These are phyloP conservation scores for Xestia c-nigrum DNA, from an alignment of 2,888 invertebrate species.

Conservation along the genomic window DNA sequence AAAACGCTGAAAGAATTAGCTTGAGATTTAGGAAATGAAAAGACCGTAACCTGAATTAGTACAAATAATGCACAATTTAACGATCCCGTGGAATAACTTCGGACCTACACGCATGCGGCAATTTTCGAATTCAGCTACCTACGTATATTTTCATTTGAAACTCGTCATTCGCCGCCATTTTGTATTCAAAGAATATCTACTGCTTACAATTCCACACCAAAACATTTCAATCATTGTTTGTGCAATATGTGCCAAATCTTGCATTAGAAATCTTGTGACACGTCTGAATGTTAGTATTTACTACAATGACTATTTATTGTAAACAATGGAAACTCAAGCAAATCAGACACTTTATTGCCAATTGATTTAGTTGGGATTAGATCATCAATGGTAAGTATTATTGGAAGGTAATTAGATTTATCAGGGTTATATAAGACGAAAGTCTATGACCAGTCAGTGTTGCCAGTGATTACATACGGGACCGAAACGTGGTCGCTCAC, in stretches of 20 bases:
- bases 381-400: constrained; percentile 12
- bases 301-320: constrained; percentile 46
- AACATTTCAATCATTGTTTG: constrained; percentile 26
- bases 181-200: neutral
- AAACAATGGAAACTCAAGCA: constrained; percentile 32
- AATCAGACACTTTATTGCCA: constrained; percentile 35
- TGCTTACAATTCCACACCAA: neutral
- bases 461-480: too few relatives aligned
- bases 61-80: neutral
- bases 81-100: neutral
- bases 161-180: constrained; percentile 4
- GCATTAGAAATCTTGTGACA: constrained; percentile 31
- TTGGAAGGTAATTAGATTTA: neutral
- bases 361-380: constrained; percentile 31
- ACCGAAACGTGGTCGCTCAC: too few relatives aligned
- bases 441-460: too few relatives aligned
- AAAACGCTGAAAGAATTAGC: neutral
- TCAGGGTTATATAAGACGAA: too few relatives aligned
- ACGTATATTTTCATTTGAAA: too few relatives aligned
- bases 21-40: neutral
- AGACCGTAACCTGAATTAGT: neutral
- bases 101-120: neutral
- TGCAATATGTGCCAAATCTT: constrained; percentile 34
- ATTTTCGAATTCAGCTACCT: too few relatives aligned
- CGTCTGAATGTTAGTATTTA: constrained; percentile 47